Percentiles rank a stretch among this genome's conserved stretches.
Evolutionary conservation across 2,797 vertebrate species (phyloP).

Genomic region (Cyprinodon diabolis): DNA sequence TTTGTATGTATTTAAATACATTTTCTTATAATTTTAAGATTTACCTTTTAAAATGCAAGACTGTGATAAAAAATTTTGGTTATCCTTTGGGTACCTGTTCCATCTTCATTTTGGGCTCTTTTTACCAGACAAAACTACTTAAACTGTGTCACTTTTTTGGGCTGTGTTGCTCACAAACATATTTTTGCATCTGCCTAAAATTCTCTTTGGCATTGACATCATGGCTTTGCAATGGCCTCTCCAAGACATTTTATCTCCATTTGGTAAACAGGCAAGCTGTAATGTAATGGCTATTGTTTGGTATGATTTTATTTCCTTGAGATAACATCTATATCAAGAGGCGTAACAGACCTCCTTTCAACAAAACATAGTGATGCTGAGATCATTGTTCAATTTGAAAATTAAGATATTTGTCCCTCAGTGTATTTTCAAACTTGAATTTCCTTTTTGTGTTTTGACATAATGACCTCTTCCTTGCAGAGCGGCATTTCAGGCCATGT

Average conservation of each 20-base stretch:
- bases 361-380: neutral
- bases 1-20: no score
- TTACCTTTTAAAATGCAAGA: no score
- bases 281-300: neutral
- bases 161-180: neutral
- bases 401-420: neutral
- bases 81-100: no score
- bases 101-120: no score
- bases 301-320: neutral
- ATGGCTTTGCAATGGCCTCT: neutral
- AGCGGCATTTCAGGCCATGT: neutral
- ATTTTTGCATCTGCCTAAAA: neutral
- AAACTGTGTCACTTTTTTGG: no score
- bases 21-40: no score
- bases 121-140: no score
- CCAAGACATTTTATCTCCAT: neutral
- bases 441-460: neutral
- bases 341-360: neutral
- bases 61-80: no score
- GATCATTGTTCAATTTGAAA: neutral
- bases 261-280: neutral
- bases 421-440: neutral
- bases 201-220: no score
- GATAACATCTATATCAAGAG: neutral
- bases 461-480: neutral